phyloP scores from a whole-genome alignment of 2,797 vertebrate genomes.

The Naso thynnoides region DNA sequence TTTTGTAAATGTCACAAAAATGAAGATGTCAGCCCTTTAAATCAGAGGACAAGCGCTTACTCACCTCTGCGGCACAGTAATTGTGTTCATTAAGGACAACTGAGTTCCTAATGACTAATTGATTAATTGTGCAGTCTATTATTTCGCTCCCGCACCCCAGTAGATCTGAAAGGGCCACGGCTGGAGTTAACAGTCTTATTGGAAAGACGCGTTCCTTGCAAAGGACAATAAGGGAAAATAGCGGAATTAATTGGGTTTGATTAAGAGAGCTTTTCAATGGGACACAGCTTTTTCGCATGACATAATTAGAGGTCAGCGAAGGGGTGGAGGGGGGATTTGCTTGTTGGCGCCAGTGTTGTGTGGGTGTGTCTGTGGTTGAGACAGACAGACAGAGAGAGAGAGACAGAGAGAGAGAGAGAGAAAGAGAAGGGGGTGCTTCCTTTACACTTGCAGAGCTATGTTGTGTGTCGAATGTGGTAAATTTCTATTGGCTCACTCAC shows the following conservation, averaged over 20 bases:
- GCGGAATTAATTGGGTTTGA: slow-evolving; percentile 93
- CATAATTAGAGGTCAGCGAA: slow-evolving; percentile 88
- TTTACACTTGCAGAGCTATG: slow-evolving; percentile 69
- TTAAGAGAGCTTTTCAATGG: slow-evolving; percentile 88
- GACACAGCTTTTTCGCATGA: slow-evolving; percentile 89
- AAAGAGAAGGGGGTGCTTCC: slow-evolving; percentile 35
- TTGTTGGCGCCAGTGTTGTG: slow-evolving; percentile 86
- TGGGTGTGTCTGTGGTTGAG: slow-evolving; percentile 70
- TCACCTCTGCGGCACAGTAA: slow-evolving; percentile 50
- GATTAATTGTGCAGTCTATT: slow-evolving; percentile 88
- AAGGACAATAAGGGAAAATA: slow-evolving; percentile 88
- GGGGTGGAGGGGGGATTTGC: slow-evolving; percentile 63
- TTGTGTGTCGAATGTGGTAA: slow-evolving; percentile 65
- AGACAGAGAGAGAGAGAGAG: neutral
- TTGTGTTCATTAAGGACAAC: slow-evolving; percentile 84
- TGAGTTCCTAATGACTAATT: slow-evolving; percentile 86
- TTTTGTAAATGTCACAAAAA: neutral
- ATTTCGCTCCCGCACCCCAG: slow-evolving; percentile 76
- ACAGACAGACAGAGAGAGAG: slow-evolving; percentile 42
- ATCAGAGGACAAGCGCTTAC: slow-evolving; percentile 23
- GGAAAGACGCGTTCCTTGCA: slow-evolving; percentile 79
- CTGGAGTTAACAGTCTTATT: slow-evolving; percentile 86
- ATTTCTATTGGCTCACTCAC: slow-evolving; percentile 71
- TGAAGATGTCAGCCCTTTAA: slow-evolving; percentile 39
- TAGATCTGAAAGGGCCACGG: slow-evolving; percentile 78